Base-by-base conservation (phyloP, 37 sponge, comb jelly and placozoan species). In the Aplysina aerophoba region DNA sequence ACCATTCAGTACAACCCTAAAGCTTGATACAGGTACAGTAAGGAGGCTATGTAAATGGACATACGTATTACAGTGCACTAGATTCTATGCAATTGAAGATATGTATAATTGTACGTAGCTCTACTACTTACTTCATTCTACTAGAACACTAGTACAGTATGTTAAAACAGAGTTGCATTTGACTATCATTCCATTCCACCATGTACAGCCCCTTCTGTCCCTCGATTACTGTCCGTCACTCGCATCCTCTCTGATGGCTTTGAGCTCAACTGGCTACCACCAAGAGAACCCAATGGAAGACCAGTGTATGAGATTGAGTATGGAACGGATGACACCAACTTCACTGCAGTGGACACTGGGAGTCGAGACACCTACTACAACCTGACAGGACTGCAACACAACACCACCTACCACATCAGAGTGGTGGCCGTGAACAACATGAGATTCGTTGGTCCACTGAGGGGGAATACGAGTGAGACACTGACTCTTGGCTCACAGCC, bases 321-420 rank as follows among this genome's bases (percentile, higher is more conserved):
- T 50, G 54, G 78, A 75, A 75, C 53, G 41, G 40, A 75, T 75
- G 37, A 30, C 50, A 75, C 53, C 20, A 14, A 25, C 2, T 50
- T 75, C 54, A 75, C 21, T 50, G 41, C 78, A 53, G 54, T 75
- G n/a, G 20, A 75, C 21, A 75, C 50, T 40, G 54, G 24, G 37
- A 75, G 54, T 75, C 11, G 40, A 12, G 54, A 53, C 19, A 75
- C 78, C 44, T 75, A 75, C 78, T 75, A 53, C 78, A 75, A 75
- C 78, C 54, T 75, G 40, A 75, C 78, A 36, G 78, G 78, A 75
- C 78, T 75, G 24, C 54, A 75, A 21, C 54, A 75, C 24, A 50
- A 50, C 44, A 75, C 78, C 13, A 36, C 78, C 37, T 75, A 75
- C 78, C 41, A 75, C 78, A 75, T 75, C 54, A 75, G 54, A 75